Base-by-base conservation (phyloP, 64 coral and sea anemone genomes). In the Montipora efflorescens region DNA sequence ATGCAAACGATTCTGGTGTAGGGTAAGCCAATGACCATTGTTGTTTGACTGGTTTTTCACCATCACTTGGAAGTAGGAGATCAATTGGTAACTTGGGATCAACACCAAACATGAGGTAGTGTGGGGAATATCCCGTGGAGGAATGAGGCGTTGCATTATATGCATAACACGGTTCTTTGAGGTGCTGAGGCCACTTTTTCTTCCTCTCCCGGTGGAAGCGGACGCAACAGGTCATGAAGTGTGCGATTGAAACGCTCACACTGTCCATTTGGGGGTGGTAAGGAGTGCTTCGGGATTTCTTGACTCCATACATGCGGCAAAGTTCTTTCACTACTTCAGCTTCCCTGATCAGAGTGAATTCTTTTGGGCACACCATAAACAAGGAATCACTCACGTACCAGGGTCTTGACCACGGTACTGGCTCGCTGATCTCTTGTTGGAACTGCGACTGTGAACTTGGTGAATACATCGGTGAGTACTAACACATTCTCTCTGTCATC, bases 221-320 rank as follows among this genome's bases (percentile, higher is more conserved):
- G 83, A 0, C 68, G 12, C n/a, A 92, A 51, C 1, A 92, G 79
- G 50, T 91, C 89, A 91, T 82, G 78, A 14, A 91, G 61, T 18
- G 78, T 91, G 16, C 64, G 59, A 13, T 91, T 74, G 68, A 77
- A 93, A 2, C 91, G 74, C 44, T 93, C 82, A 71, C 91, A 93
- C 28, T 93, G 91, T 3, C 91, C 82, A 87, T 93, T 93, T 44
- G 2, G 0, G 83, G 91, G 53, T 87, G 83, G 91, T 93, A 87
- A 1, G 82, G 91, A 0, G 91, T 79, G 5, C 80, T 79, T 0
- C 72, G 28, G 52, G 91, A 93, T 28, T 93, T 93, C 74, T 93
- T 93, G 15, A 93, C 48, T 13, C 74, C 82, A 55, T 87, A 93
- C 28, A 79, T 14, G 4, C 59, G 67, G 83, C 91, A 93, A 47